These are phyloP conservation scores for Oopsacas minuta DNA, from an alignment of 37 sponge, comb jelly and placozoan species.

Conservation along the genomic window DNA sequence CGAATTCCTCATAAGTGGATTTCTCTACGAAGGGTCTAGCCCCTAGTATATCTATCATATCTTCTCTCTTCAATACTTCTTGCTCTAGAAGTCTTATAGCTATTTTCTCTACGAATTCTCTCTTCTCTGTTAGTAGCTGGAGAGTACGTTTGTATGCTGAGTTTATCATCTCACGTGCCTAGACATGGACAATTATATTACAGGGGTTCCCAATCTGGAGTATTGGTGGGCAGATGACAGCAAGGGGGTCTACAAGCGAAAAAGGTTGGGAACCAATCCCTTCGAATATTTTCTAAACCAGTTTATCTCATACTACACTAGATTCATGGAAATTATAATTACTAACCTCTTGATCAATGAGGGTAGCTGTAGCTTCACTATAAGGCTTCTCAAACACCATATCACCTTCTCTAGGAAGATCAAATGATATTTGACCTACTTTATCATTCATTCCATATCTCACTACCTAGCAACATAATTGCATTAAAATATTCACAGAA, in stretches of 20 bases:
- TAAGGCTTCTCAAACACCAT: conserved; percentile 88
- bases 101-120: conserved; percentile 59
- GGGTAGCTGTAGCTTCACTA: conserved; percentile 88
- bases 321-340: too few relatives aligned
- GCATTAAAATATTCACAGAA: not conserved
- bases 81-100: conserved; percentile 71
- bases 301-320: too few relatives aligned
- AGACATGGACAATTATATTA: not conserved
- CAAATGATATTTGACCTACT: conserved; percentile 93
- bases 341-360: conserved; percentile 70
- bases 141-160: conserved; percentile 46
- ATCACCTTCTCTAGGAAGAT: conserved; percentile 66
- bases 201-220: too few relatives aligned
- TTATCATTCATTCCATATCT: conserved; percentile 82
- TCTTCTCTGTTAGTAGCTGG: conserved; percentile 49
- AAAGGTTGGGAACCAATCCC: too few relatives aligned
- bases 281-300: too few relatives aligned
- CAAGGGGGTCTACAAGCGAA: too few relatives aligned
- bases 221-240: too few relatives aligned
- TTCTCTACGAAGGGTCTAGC: conserved; percentile 85
- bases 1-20: conserved; percentile 94
- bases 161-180: conserved; percentile 37
- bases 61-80: conserved; percentile 82
- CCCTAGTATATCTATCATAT: conserved; percentile 85
- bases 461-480: conserved; percentile 34